phyloP scores from a whole-genome alignment of 2,888 invertebrate species.

The Lycia hirtaria region DNA sequence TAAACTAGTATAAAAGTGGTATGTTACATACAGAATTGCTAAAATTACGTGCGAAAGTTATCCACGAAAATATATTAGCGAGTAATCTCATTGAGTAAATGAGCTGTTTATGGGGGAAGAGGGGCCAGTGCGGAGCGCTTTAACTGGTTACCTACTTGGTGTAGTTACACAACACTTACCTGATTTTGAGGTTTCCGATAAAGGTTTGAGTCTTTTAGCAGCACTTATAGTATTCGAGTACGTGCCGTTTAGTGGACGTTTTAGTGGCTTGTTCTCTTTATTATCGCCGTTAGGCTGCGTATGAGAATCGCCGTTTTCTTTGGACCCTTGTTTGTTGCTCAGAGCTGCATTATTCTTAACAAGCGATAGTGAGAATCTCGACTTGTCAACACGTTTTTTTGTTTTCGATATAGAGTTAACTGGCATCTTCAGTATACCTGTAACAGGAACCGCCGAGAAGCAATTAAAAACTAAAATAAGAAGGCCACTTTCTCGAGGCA shows the following conservation, averaged over 20 bases:
- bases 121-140: not conserved
- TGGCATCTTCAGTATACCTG: constrained; percentile 85
- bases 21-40: too few species aligned
- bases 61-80: too few species aligned
- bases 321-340: constrained; percentile 66
- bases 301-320: constrained; percentile 56
- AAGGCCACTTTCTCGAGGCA: constrained; percentile 65
- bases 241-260: constrained; percentile 67
- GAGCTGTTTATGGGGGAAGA: not conserved
- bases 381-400: constrained; percentile 76
- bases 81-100: too few species aligned
- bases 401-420: constrained; percentile 76
- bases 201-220: constrained; percentile 75
- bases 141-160: not conserved
- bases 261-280: constrained; percentile 76
- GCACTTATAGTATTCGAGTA: constrained; percentile 73
- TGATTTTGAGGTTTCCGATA: constrained; percentile 62
- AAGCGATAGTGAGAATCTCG: constrained; percentile 75
- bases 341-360: constrained; percentile 77
- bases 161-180: constrained; percentile 62
- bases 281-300: constrained; percentile 56
- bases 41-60: too few species aligned
- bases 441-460: constrained; percentile 46
- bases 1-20: too few species aligned
- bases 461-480: constrained; percentile 46